A percentile compares a stretch with the other conserved stretches of the same genome.
Conservation (phyloP, 2,113 vertebrate species). For the Heterotilapia buettikoferi region DNA sequence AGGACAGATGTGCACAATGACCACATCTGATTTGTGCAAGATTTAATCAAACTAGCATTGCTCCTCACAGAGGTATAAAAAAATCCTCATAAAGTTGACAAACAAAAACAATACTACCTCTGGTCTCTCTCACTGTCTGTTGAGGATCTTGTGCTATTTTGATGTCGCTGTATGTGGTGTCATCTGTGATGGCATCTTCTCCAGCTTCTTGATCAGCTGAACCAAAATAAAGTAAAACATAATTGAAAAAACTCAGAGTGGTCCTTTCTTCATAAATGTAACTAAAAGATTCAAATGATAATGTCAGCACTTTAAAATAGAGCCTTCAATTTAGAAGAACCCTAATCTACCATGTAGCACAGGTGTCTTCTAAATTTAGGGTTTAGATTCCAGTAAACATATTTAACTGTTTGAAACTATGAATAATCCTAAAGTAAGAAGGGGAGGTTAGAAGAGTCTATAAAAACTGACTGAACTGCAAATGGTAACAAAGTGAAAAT, state of each 20-base stretch:
- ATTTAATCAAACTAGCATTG: accelerated
- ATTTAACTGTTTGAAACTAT: neutral
- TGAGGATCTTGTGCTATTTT: neutral
- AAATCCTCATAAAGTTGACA: accelerated
- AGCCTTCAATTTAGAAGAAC: accelerated
- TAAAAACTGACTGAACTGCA: neutral
- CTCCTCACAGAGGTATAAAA: accelerated
- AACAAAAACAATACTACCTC: accelerated
- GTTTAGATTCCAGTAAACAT: neutral
- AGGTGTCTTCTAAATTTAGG: accelerated
- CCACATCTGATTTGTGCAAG: accelerated
- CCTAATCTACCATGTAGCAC: neutral
- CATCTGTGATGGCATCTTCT: neutral
- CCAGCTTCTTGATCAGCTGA: neutral
- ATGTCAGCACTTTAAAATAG: neutral
- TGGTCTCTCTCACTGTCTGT: accelerated
- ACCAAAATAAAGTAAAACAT: accelerated
- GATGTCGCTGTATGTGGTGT: neutral
- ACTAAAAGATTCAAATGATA: accelerated
- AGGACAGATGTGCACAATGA: neutral
- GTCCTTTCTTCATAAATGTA: accelerated
- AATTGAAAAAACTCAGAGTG: accelerated
- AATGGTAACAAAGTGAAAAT: accelerated
- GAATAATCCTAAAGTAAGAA: neutral
- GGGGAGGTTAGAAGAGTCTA: accelerated